Conservation (phyloP, 2,113 vertebrate species). For the Solea senegalensis region DNA sequence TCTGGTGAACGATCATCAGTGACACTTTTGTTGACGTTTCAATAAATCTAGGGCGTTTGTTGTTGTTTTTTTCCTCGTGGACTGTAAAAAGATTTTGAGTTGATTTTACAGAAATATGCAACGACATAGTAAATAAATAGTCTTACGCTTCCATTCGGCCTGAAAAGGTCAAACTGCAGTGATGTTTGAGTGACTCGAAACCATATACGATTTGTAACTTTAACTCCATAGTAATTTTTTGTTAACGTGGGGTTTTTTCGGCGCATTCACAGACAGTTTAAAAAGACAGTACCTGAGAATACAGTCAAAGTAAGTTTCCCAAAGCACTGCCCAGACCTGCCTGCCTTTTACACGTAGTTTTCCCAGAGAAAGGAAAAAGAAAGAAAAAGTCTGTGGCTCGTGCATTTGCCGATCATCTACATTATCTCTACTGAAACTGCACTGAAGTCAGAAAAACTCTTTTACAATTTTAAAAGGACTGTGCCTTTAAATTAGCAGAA, state of each 20-base stretch:
- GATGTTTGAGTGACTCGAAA: slow-evolving; percentile 34
- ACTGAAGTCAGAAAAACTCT: not conserved
- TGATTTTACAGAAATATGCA: slow-evolving; percentile 23
- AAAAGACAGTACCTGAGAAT: not conserved
- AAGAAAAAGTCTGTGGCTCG: not conserved
- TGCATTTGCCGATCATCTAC: not conserved
- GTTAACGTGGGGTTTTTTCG: too few relatives aligned
- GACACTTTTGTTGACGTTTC: not conserved
- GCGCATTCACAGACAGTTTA: not conserved
- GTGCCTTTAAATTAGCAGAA: not conserved
- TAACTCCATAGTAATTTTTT: not conserved
- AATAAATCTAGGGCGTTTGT: not conserved
- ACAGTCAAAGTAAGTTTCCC: not conserved
- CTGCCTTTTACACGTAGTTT: not conserved
- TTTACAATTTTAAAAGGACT: not conserved
- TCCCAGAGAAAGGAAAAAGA: not conserved
- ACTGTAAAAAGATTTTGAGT: slow-evolving; percentile 16
- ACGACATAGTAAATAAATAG: not conserved
- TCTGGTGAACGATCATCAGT: not conserved
- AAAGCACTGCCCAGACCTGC: not conserved
- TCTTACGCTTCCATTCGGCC: slow-evolving; percentile 9
- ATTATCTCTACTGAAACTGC: not conserved
- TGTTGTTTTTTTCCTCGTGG: not conserved
- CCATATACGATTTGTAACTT: not conserved
- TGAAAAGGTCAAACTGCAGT: slow-evolving; percentile 37